Base-by-base conservation (phyloP, 2,113 vertebrate species). In the Callochromis pleurospilus region DNA sequence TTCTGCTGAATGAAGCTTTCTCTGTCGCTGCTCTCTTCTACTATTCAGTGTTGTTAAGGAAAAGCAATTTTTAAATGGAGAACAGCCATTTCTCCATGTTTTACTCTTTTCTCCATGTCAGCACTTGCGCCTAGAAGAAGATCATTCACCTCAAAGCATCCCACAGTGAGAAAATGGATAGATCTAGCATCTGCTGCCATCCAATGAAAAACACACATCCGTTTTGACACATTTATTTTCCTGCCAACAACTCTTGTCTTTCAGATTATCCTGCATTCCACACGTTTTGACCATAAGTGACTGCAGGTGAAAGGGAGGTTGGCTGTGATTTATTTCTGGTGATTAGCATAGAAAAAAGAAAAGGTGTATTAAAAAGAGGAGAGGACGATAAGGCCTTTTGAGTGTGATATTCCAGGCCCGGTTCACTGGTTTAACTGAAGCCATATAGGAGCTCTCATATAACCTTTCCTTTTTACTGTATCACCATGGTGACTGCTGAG, bases 401-500 rank as follows among this genome's bases (percentile, higher is more conserved):
- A 89, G 85, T 85, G 83, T 86, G 83, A 91, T 89, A 89, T 84
- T 83, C 82, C 58, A 70, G 24, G 29, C 31, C 47, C 80, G 83
- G 80, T 89, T 91, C 83, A 89, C 55, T 53, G 80, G 81, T 92
- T 93, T 92, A 88, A 91, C 90, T 80, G 86, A 82, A 70, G 56
- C 79, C 84, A 79, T 77, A 84, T 87, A 89, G 84, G 62, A 8
- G 70, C 79, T 87, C 87, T 83, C 88, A 29, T 83, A 85, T 93
- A 94, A 94, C 92, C 87, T 93, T 90, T 90, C 86, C 14, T 38
- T 92, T 90, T 89, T 87, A 90, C 31, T 90, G 85, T 83, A 91
- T 92, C 55, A 29, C 86, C 81, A 88, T 92, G 89, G 86, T 12
- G 45, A 92, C 88, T 87, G 92, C 88, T 89, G 92, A 94, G 81